Evolutionary conservation across 2,888 invertebrate species (phyloP).

Genomic region (Trissolcus japonicus): DNA sequence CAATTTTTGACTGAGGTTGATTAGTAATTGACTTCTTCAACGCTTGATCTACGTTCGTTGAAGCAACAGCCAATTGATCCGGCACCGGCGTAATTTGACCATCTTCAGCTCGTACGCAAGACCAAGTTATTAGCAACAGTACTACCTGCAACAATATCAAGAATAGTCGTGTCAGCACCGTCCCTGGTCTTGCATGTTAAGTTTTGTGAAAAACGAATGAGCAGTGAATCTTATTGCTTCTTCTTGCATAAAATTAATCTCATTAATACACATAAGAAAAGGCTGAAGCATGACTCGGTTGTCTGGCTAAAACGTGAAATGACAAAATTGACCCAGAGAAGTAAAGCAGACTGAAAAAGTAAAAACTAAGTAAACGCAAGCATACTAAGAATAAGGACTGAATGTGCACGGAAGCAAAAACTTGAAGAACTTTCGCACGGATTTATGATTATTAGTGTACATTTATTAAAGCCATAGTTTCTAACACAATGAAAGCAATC

Average conservation of each 20-base stretch:
- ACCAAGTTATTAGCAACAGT: constrained; percentile 68
- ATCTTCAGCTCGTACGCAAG: constrained; percentile 59
- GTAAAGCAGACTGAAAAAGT: constrained; percentile 71
- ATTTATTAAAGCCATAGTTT: constrained; percentile 25
- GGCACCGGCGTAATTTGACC: constrained; percentile 58
- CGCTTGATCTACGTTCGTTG: constrained; percentile 59
- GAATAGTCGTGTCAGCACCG: constrained; percentile 4
- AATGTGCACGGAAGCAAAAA: constrained; percentile 74
- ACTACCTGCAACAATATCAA: constrained; percentile 65
- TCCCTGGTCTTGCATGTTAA: neutral
- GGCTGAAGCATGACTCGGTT: constrained; percentile 57
- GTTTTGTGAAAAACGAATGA: constrained; percentile 33
- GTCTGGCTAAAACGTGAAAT: constrained; percentile 64
- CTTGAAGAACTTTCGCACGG: constrained; percentile 71
- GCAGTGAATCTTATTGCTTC: constrained; percentile 44
- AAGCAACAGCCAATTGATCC: constrained; percentile 70
- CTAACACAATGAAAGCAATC: constrained; percentile 11
- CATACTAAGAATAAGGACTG: constrained; percentile 69
- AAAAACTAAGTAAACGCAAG: constrained; percentile 69
- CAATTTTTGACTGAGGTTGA: constrained; percentile 29
- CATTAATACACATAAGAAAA: constrained; percentile 23
- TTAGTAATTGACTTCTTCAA: constrained; percentile 32
- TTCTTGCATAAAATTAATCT: constrained; percentile 51
- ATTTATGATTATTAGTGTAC: constrained; percentile 51
- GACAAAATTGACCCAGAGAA: constrained; percentile 71